Conservation (phyloP, 2,888 invertebrate species). For the Isotomurus palustris region DNA sequence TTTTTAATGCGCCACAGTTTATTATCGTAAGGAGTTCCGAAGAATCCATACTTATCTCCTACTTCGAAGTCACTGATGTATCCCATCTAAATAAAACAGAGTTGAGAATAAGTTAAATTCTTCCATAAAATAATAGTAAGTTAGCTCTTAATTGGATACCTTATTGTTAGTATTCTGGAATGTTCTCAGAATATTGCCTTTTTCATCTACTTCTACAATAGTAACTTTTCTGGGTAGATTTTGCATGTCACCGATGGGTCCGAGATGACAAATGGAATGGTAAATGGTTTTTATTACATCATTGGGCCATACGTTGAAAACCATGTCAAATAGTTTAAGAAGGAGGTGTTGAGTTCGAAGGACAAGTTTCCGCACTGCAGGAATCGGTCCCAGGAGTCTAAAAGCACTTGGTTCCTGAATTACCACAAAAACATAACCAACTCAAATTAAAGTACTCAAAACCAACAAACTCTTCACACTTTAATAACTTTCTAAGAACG, state of each 20-base stretch:
- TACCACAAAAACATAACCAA: not conserved
- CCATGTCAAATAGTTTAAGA: constrained; percentile 52
- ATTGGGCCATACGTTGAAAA: constrained; percentile 64
- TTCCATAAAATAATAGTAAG: no score
- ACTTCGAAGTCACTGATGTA: no score
- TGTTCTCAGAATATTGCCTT: no score
- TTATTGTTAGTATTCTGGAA: no score
- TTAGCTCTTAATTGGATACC: no score
- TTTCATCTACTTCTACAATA: no score
- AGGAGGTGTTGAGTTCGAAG: constrained; percentile 3
- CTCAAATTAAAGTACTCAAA: not conserved
- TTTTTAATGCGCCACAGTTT: no score
- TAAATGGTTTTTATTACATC: constrained; percentile 59
- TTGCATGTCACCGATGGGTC: constrained; percentile 37
- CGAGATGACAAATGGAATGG: constrained; percentile 54
- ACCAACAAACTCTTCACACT: no score
- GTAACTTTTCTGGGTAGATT: constrained; percentile 53
- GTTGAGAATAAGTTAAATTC: no score
- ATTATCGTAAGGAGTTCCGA: no score
- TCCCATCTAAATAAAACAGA: no score
- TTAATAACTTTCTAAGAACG: not conserved
- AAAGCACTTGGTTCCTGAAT: constrained; percentile 5
- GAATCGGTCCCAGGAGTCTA: constrained; percentile 2
- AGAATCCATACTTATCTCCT: no score
- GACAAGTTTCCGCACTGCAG: constrained; percentile 9